Conservation (phyloP, 2,888 invertebrate genomes). For the Euplexia lucipara region DNA sequence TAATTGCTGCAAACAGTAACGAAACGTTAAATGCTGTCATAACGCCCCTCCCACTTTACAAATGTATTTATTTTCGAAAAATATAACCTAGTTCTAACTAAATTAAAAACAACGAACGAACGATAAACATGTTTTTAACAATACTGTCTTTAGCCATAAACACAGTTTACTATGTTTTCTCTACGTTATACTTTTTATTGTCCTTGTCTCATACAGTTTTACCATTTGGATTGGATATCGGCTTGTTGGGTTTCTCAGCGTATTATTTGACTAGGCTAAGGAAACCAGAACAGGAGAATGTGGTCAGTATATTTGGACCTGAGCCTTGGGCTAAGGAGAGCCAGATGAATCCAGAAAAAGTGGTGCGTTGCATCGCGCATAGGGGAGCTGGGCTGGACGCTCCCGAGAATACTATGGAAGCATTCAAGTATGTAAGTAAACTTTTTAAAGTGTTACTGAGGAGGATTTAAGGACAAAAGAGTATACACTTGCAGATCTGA, state of each 20-base stretch:
- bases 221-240: constrained; percentile 84
- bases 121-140: constrained; percentile 80
- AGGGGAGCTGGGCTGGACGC: constrained; percentile 94
- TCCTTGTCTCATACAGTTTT: constrained; percentile 82
- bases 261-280: constrained; percentile 81
- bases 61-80: constrained; percentile 81
- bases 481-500: background rate
- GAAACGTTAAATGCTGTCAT: constrained; percentile 66
- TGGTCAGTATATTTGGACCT: constrained; percentile 89
- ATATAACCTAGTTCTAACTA: constrained; percentile 68
- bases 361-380: constrained; percentile 93
- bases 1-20: constrained; percentile 34
- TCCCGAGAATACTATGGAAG: constrained; percentile 95
- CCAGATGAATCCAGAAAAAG: constrained; percentile 80
- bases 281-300: constrained; percentile 82
- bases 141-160: constrained; percentile 73
- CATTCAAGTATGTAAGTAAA: constrained; percentile 92
- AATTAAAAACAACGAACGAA: constrained; percentile 74
- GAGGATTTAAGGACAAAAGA: constrained; percentile 4
- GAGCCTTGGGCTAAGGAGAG: constrained; percentile 85
- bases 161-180: constrained; percentile 73
- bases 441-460: background rate
- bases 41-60: constrained; percentile 70
- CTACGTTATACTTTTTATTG: constrained; percentile 73
- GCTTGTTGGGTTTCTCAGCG: constrained; percentile 78